These are phyloP conservation scores for Abscondita cerata DNA, from an alignment of 2,888 invertebrate genomes.

Conservation along the genomic window DNA sequence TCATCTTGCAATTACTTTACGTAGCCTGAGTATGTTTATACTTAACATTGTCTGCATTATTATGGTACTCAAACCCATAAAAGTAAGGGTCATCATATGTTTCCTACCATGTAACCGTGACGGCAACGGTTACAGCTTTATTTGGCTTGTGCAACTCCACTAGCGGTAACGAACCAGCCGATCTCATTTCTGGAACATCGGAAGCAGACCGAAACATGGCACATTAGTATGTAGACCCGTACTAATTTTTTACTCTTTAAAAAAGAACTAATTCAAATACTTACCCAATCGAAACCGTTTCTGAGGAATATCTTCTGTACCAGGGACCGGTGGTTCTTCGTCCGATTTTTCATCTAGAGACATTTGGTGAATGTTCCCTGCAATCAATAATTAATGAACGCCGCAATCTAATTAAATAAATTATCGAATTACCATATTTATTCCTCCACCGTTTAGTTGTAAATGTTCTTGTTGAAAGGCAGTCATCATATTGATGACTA, in stretches of 20 bases:
- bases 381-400: slow-evolving; percentile 15
- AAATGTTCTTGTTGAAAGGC: slow-evolving; percentile 53
- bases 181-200: slow-evolving; percentile 62
- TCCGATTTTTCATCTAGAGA: slow-evolving; percentile 29
- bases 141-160: slow-evolving; percentile 52
- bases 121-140: slow-evolving; percentile 55
- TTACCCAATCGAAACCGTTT: slow-evolving; percentile 52
- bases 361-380: slow-evolving; percentile 12
- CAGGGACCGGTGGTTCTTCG: slow-evolving; percentile 54
- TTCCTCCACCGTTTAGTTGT: slow-evolving; percentile 34
- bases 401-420: neutral
- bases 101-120: slow-evolving; percentile 60
- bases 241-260: slow-evolving; percentile 41
- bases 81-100: slow-evolving; percentile 43
- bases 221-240: slow-evolving; percentile 57
- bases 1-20: slow-evolving; percentile 25
- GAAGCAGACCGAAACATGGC: slow-evolving; percentile 61
- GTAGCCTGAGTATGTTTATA: slow-evolving; percentile 27
- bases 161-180: slow-evolving; percentile 56
- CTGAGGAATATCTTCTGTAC: slow-evolving; percentile 52
- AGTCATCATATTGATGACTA: slow-evolving; percentile 52
- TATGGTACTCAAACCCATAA: slow-evolving; percentile 51
- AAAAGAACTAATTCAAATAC: slow-evolving; percentile 44
- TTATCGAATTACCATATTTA: slow-evolving; percentile 25
- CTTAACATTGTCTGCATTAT: slow-evolving; percentile 5